Percentiles rank a stretch among this genome's conserved stretches.
Evolutionary conservation across 2,888 invertebrate genomes (phyloP).

Genomic region (Leucoptera coffeella): DNA sequence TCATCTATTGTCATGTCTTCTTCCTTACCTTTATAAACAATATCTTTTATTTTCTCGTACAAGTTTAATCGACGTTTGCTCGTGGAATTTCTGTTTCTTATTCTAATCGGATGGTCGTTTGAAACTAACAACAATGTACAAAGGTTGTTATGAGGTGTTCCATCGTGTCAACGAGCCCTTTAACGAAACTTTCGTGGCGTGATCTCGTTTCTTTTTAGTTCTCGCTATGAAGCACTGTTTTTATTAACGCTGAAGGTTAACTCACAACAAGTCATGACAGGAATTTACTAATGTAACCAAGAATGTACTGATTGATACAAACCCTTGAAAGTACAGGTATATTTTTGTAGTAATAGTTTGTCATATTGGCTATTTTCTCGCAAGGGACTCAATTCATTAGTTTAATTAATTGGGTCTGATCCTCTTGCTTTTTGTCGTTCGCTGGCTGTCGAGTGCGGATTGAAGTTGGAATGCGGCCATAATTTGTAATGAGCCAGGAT

Average conservation of each 20-base stretch:
- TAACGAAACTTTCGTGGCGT: conserved; percentile 24
- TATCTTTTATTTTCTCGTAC: conserved; percentile 48
- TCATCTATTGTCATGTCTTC: conserved; percentile 45
- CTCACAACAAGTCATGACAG: no score
- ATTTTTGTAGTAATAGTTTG: no score
- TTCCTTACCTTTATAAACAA: conserved; percentile 41
- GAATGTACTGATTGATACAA: no score
- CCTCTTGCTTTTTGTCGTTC: conserved; percentile 16
- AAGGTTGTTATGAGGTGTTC: conserved; percentile 45
- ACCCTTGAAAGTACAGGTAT: no score
- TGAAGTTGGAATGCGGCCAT: conserved; percentile 43
- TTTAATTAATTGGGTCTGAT: conserved; percentile 20
- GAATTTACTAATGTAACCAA: no score
- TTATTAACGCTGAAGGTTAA: no score
- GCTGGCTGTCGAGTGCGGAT: conserved; percentile 22
- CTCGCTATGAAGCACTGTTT: no score
- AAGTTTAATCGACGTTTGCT: conserved; percentile 41
- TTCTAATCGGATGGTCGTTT: conserved; percentile 48
- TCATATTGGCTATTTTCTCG: no score
- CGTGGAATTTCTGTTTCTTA: conserved; percentile 36
- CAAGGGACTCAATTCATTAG: no score
- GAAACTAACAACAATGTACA: conserved; percentile 37
- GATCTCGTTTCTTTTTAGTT: conserved; percentile 15
- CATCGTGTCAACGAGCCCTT: conserved; percentile 26
- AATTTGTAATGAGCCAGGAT: conserved; percentile 49